phyloP scores from a whole-genome alignment of 2,888 invertebrate genomes.

The Phoenoteleia sp. region DNA sequence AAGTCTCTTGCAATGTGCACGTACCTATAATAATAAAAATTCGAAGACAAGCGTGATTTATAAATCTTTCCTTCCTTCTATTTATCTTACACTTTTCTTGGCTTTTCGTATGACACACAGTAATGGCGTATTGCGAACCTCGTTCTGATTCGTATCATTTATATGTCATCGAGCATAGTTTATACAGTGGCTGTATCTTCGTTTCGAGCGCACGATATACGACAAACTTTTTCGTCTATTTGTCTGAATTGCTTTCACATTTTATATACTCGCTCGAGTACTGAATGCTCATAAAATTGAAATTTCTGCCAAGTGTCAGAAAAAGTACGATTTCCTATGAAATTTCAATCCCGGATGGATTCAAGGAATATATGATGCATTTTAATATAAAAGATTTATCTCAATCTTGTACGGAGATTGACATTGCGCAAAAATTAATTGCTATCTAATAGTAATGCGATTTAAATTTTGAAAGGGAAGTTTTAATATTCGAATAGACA shows the following conservation, averaged over 20 bases:
- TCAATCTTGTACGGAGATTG: no score
- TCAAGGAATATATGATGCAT: slow-evolving; percentile 24
- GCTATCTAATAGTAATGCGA: no score
- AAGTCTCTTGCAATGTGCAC: no score
- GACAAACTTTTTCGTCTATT: slow-evolving; percentile 44
- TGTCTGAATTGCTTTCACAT: slow-evolving; percentile 43
- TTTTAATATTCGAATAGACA: no score
- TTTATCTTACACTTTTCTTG: not conserved
- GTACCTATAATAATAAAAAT: no score
- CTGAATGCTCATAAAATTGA: slow-evolving; percentile 40
- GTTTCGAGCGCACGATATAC: not conserved
- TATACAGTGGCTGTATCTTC: slow-evolving; percentile 34
- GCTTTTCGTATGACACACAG: slow-evolving; percentile 4
- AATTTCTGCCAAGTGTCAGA: slow-evolving; percentile 50
- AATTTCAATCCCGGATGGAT: not conserved
- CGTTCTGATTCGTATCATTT: slow-evolving; percentile 48
- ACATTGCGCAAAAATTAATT: no score
- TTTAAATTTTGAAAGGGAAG: no score
- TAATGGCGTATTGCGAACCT: slow-evolving; percentile 14
- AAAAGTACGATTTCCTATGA: slow-evolving; percentile 21
- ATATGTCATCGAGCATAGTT: slow-evolving; percentile 54
- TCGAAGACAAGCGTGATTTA: not conserved
- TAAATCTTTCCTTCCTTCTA: not conserved
- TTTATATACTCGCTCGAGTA: not conserved
- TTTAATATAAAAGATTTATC: slow-evolving; percentile 27